Percentiles rank a stretch among this genome's conserved stretches.
Evolutionary conservation across 2,113 vertebrate species (phyloP).

Genomic region (Helogale parvula): DNA sequence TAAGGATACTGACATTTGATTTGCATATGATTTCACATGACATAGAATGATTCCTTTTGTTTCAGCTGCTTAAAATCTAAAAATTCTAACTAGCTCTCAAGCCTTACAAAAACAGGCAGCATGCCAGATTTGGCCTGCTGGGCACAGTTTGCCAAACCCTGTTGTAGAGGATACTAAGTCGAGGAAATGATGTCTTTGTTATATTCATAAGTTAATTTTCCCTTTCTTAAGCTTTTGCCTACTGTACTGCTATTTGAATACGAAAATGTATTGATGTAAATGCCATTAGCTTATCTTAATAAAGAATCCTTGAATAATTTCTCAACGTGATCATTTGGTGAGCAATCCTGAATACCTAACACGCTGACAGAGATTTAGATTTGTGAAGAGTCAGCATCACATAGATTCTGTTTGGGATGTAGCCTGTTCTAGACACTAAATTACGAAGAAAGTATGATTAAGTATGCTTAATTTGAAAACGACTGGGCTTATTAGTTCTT

Average conservation of each 20-base stretch:
- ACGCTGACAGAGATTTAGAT: background rate
- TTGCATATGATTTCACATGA: slow-evolving; percentile 3
- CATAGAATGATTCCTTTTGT: background rate
- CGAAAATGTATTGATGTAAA: slow-evolving; percentile 13
- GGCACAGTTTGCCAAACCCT: background rate
- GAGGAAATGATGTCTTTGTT: background rate
- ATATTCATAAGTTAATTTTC: slow-evolving; percentile 30
- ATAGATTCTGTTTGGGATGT: background rate
- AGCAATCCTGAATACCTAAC: background rate
- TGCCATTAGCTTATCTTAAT: background rate
- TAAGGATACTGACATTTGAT: background rate
- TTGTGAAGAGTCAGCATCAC: slow-evolving; percentile 23
- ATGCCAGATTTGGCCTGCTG: background rate
- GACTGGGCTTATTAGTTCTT: background rate
- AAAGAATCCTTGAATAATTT: slow-evolving; percentile 25
- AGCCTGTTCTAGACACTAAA: background rate
- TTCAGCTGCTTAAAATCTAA: background rate
- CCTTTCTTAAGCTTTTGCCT: slow-evolving; percentile 5
- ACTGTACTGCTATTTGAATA: background rate
- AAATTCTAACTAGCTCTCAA: slow-evolving; percentile 2
- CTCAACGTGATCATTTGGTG: background rate
- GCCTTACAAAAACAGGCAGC: background rate
- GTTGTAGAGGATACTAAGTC: background rate
- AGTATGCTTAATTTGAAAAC: slow-evolving; percentile 17
- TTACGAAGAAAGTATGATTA: background rate